Evolutionary conservation across 2,797 vertebrate genomes (phyloP), one percentile per base, ranked within the genome.

Genomic region (Catamblyrhynchus diadema): DNA sequence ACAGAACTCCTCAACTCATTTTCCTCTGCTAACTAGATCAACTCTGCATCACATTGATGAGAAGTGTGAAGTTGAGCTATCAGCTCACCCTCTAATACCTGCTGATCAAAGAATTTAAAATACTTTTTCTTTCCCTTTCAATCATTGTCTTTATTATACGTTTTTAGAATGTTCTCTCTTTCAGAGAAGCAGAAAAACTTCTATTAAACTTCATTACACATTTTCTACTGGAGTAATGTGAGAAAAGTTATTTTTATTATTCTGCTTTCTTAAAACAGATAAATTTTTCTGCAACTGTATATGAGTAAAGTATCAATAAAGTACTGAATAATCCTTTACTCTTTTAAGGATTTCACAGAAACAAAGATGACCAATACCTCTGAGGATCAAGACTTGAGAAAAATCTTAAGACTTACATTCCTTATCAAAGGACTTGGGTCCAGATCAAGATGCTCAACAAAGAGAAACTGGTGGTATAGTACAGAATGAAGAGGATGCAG

Each of bases 401-500:
- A 94, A 86, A 69, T 60, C 32, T 48, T 32, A 77, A 77, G 27
- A 45, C 27, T 94, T 84, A 57, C 30, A 84, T 39, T 56, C 28
- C 16, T 44, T 56, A 39, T 24, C 61, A 81, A 85, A 91, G 27
- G 33, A 74, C n/a, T 75, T 74, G 33, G 45, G 67, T 74, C 59
- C 35, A 51, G 57, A 93, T 81, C 41, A 73, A 82, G 70, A 91
- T 12, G 48, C 30, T 66, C 70, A 87, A 83, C 28, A 78, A 85
- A 81, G 25, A 88, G 22, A 86, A 81, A 81, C 25, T 57, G 86
- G 54, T 60, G 72, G 23, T 61, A 79, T 8, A 82, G 61, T 44
- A 77, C 28, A 91, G n/a, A 91, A 86, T 50, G 47, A 90, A 86
- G 67, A 85, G 44, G 82, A 91, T 81, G 50, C 57, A 90, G 19